Conservation (phyloP, 2,113 vertebrate genomes). For the Sardina pilchardus region DNA sequence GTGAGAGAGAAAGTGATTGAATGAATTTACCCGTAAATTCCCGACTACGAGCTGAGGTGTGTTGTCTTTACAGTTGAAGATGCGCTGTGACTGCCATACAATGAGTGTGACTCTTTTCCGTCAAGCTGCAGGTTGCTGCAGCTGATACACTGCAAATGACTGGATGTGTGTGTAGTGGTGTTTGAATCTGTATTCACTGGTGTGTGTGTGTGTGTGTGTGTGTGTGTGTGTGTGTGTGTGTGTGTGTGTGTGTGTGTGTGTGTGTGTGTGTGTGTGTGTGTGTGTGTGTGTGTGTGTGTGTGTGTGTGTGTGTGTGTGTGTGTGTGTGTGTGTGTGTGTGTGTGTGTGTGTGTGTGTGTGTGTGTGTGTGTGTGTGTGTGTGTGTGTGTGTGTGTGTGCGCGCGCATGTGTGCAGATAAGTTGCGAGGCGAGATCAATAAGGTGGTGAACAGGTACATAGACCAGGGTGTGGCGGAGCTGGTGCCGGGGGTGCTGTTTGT, state of each 20-base stretch:
- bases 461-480: slow-evolving; percentile 94
- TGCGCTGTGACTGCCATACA: too few species aligned
- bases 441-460: slow-evolving; percentile 98
- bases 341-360: background rate
- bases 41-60: too few species aligned
- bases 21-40: background rate
- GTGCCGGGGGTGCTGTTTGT: slow-evolving; percentile 95
- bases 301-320: background rate
- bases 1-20: background rate
- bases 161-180: background rate
- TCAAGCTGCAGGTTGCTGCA: too few species aligned
- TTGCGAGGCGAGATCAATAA: slow-evolving; percentile 98
- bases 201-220: background rate
- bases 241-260: background rate
- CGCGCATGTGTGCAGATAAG: slow-evolving; percentile 76
- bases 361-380: background rate
- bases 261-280: background rate
- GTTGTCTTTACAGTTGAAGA: too few species aligned
- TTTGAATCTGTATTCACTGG: background rate
- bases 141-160: too few species aligned
- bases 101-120: too few species aligned
- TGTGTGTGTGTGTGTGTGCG: background rate
- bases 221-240: background rate
- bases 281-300: background rate
- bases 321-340: background rate